Base-by-base conservation (phyloP, 2,113 vertebrate species). In the Brienomyrus longianalis region DNA sequence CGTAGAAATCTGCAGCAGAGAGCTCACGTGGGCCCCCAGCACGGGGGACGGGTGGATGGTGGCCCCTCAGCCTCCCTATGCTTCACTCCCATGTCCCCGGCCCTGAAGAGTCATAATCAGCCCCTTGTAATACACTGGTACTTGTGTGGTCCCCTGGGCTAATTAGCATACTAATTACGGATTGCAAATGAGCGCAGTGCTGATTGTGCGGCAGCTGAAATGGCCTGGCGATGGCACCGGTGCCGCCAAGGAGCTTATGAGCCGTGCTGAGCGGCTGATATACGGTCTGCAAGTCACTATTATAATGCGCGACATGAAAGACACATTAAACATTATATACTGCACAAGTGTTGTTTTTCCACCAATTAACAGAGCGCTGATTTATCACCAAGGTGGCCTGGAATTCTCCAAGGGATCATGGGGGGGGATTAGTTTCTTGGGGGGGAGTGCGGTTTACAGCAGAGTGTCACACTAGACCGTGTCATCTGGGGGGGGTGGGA, bases 291-390 rank as follows among this genome's bases (percentile, higher is more conserved):
- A 97, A 96, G 97, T 98, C 97, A 97, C 97, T 97, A 98, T 98
- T 98, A 98, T 97, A 97, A 98, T 97, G 97, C 97, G 97, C 96
- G 97, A 97, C 97, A 97, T 97, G 97, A 97, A 98, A 97, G 97
- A 97, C 97, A 97, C 97, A 98, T 98, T 97, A 98, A 98, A 98
- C 97, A 96, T 98, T 98, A 98, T 97, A 97, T 98, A 98, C 97
- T 98, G 97, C 97, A 97, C 97, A 97, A 97, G 97, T 97, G 97
- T 97, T 98, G 97, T 98, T 98, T 98, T 98, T 96, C 96, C 97
- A 97, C 97, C 97, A 97, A 97, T 98, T 98, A 98, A 97, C 97
- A 97, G 96, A 94, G 95, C 95, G 96, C 96, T 96, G 97, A 98
- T 97, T 98, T 97, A 97, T 97, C 96, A 97, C 97, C 97, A 92